phyloP scores from a whole-genome alignment of 2,113 vertebrate species.

The Myotis yumanensis region DNA sequence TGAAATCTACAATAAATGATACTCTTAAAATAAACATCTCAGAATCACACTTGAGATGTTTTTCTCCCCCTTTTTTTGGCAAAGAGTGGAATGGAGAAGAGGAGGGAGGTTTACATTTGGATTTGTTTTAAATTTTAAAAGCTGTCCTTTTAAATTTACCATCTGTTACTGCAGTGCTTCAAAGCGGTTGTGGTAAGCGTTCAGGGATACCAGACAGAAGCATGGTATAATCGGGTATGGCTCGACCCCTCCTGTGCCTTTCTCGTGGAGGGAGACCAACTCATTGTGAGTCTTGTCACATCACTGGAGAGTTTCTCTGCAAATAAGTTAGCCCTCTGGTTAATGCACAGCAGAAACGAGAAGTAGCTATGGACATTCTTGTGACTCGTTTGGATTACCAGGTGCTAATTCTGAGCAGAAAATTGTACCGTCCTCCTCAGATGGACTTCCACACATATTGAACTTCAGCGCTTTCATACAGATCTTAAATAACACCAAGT shows the following conservation, averaged over 20 bases:
- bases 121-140: constrained; percentile 74
- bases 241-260: constrained; percentile 60
- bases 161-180: constrained; percentile 74
- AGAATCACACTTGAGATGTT: constrained; percentile 31
- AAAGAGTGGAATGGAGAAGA: constrained; percentile 56
- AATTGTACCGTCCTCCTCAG: not conserved
- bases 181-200: constrained; percentile 70
- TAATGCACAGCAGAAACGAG: constrained; percentile 49
- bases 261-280: constrained; percentile 46
- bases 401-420: constrained; percentile 46
- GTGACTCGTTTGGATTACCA: constrained; percentile 31
- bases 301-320: constrained; percentile 21
- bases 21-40: constrained; percentile 63
- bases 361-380: not conserved
- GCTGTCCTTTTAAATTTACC: constrained; percentile 76
- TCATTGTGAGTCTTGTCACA: constrained; percentile 70
- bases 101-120: constrained; percentile 72
- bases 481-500: constrained; percentile 8
- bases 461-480: not conserved
- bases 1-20: constrained; percentile 60
- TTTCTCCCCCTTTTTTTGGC: not conserved
- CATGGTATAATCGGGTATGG: constrained; percentile 46
- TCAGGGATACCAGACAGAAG: constrained; percentile 53
- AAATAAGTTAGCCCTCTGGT: constrained; percentile 41
- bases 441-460: not conserved